Conservation (phyloP, 2,113 vertebrate species). For the Platycercus adscitus region DNA sequence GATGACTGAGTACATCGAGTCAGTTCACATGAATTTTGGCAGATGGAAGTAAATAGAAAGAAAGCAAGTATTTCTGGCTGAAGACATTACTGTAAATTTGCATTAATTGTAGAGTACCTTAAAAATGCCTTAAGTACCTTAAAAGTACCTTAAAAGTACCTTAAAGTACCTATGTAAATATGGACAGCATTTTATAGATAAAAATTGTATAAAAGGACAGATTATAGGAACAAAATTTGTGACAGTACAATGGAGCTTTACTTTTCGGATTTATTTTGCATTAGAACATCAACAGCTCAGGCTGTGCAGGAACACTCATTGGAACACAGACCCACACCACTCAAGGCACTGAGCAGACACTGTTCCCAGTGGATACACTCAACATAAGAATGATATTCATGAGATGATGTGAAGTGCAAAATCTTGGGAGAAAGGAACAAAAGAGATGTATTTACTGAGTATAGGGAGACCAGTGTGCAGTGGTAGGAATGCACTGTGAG, state of each 20-base stretch:
- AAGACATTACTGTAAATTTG: background rate
- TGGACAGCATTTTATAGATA: background rate
- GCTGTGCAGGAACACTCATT: background rate
- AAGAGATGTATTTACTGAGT: background rate
- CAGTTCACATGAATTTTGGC: background rate
- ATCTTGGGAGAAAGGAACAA: background rate
- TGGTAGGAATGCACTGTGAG: background rate
- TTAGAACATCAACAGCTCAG: background rate
- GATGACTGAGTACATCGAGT: background rate
- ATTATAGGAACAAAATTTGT: background rate
- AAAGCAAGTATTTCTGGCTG: background rate
- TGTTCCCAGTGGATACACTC: background rate
- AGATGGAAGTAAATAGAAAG: background rate
- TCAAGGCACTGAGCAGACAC: background rate
- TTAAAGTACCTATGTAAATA: background rate
- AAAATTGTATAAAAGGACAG: background rate
- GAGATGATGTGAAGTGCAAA: background rate
- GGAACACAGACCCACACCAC: background rate
- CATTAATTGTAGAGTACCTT: background rate
- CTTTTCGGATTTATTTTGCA: background rate
- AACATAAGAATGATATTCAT: background rate
- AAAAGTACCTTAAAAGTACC: background rate
- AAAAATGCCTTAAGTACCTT: background rate
- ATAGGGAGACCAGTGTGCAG: background rate
- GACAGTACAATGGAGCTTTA: background rate